These are phyloP conservation scores for Orycteropus afer DNA, from an alignment of 2,113 vertebrate species.

Conservation along the genomic window DNA sequence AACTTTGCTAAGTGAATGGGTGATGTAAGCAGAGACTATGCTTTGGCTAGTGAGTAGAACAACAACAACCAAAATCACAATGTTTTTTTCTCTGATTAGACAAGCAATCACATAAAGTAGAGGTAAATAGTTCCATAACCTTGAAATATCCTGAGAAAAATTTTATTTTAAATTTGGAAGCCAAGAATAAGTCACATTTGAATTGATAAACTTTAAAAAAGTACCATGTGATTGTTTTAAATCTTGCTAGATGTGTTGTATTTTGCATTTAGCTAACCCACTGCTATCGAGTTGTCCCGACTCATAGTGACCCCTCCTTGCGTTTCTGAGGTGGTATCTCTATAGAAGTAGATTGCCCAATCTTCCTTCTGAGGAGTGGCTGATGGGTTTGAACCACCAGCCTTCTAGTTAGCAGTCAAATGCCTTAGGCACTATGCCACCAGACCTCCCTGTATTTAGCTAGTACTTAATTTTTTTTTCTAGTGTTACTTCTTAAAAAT, in stretches of 20 bases:
- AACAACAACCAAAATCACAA: background rate
- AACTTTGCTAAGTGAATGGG: background rate
- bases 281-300: too few species aligned
- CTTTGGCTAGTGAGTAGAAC: background rate
- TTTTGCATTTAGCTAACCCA: background rate
- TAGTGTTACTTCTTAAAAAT: background rate
- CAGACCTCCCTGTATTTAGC: too few species aligned
- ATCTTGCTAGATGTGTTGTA: background rate
- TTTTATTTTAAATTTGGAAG: background rate
- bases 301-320: too few species aligned
- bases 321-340: too few species aligned
- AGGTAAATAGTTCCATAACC: background rate
- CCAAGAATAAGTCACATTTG: constrained; percentile 1
- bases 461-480: background rate
- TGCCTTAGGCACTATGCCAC: too few species aligned
- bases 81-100: constrained; percentile 6
- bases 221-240: background rate
- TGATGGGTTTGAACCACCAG: too few species aligned
- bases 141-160: background rate
- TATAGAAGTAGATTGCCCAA: too few species aligned
- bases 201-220: background rate
- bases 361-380: too few species aligned
- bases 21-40: background rate
- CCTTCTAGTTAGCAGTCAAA: too few species aligned
- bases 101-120: background rate